Base-by-base conservation (phyloP, 2,797 vertebrate genomes). In the Bucorvus abyssinicus region DNA sequence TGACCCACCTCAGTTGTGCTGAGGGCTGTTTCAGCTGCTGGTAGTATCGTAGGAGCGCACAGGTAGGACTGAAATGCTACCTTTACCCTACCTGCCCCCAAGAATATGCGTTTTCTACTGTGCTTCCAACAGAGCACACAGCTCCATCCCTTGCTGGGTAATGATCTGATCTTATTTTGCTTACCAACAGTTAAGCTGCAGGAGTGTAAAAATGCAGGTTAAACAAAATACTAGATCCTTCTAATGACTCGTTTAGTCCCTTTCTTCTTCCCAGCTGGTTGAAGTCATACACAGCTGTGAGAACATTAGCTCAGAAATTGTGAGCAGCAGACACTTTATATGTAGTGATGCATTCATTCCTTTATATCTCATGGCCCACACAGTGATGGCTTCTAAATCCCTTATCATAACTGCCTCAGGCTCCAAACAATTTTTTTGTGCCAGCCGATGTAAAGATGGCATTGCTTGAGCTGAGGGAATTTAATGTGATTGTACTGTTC, bases 401-500 rank as follows among this genome's bases (percentile, higher is more conserved):
- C 94, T 97, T 97, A 97, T 97, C 89, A 27, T 87, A 89, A 60
- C 45, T 24, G 88, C 93, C 94, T 96, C 85, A 96, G 96, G 95
- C 87, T 29, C 91, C 88, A 96, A 96, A 92, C 49, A 55, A 7
- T n/a, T 83, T 96, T 92, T 87, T 70, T 95, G 36, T 94, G 86
- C 57, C 50, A 68, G n/a, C 65, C 0, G 57, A 95, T 94, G 71
- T 91, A 90, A 97, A 96, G 95, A 96, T 96, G 92, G 81, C 90
- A 93, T 97, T 97, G 97, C 91, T 94, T 78, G 86, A 96, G 88
- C 90, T 78, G 73, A 93, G 90, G 88, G 92, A 95, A 93, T 97
- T 85, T 95, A 95, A 74, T 84, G 76, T 82, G 96, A 95, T 95
- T 87, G 68, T 90, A 36, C 84, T 84, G 45, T 93, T 95, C 75